Percentiles rank a stretch among this genome's conserved stretches.
These are phyloP conservation scores for Eupithecia inturbata DNA, from an alignment of 2,888 invertebrate species.

Conservation along the genomic window DNA sequence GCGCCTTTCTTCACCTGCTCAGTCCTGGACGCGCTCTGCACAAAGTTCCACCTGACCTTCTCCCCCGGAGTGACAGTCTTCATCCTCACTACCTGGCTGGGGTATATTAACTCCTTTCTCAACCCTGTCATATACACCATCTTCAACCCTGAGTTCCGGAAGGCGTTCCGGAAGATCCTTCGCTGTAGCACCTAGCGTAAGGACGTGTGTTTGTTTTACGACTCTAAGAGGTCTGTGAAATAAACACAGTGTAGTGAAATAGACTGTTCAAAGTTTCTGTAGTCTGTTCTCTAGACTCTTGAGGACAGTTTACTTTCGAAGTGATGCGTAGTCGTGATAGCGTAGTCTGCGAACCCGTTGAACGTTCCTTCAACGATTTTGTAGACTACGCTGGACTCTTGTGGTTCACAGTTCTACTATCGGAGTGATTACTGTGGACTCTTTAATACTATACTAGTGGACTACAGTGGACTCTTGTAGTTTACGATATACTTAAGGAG, in stretches of 20 bases:
- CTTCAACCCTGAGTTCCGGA: constrained; percentile 98
- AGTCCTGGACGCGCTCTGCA: constrained; percentile 98
- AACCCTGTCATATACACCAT: constrained; percentile 97
- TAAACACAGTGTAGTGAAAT: constrained; percentile 4
- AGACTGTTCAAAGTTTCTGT: neutral
- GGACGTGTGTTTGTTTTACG: constrained; percentile 57
- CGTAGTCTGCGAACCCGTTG: too few relatives aligned
- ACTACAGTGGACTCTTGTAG: neutral
- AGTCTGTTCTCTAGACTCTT: neutral
- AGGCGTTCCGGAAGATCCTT: constrained; percentile 97
- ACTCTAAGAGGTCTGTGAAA: constrained; percentile 25
- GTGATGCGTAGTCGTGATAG: too few relatives aligned
- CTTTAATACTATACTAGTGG: neutral
- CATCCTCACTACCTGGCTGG: constrained; percentile 97
- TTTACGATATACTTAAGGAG: neutral
- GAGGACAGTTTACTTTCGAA: neutral
- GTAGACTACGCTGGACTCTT: neutral
- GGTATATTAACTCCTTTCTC: constrained; percentile 97
- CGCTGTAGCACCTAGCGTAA: constrained; percentile 85
- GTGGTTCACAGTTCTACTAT: neutral
- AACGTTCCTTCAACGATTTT: too few relatives aligned
- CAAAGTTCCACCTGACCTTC: constrained; percentile 90
- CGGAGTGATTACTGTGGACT: neutral
- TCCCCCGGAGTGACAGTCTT: constrained; percentile 95
- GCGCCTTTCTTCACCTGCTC: constrained; percentile 99